Base-by-base conservation (phyloP, 1,140 invertebrate genomes). In the Brachionus asplanchnoidis region DNA sequence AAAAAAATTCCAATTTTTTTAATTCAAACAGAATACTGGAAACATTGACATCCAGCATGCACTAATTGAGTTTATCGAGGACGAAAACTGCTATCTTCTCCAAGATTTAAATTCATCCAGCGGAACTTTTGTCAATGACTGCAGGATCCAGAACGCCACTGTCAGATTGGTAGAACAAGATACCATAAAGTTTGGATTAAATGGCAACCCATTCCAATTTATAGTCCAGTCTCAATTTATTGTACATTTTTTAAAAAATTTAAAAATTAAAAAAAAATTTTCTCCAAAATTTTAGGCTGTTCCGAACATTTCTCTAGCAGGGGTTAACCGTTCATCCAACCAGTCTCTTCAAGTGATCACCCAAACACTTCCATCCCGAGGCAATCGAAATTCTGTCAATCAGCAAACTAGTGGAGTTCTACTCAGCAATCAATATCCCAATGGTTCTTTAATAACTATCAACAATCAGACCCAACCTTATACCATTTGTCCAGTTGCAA, bases 91-190 rank as follows among this genome's bases (percentile, higher is more conserved):
- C 85, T 89, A 87, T 86, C 86, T 90, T 7, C 80, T 90, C 14
- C 88, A 90, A 86, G 89, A 90, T 85, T 85, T 90, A 28, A 90
- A 90, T 86, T 88, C 88, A 12, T 86, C 87, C 17, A 88, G 89
- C 75, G 89, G 89, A 23, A 90, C 89, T 7, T 90, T 89, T 86
- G 88, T 90, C 1, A 90, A 90, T 85, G 88, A 90, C 84, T 88
- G 88, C 32, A 85, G 88, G 28, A 86, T 90, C 60, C 89, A 90
- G 84, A 90, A 90, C 87, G 88, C 89, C 9, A 87, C 88, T 73
- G 89, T 90, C 3, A 85, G 89, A 78, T 85, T 90, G 4, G 87
- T 87, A 60, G 87, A 88, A n/a, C 87, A 87, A 40, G 89, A 90
- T 84, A 85, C 87, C 20, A 86, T 90, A 40, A 86, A 87, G 83